A percentile compares a stretch with the other conserved stretches of the same genome.
These are phyloP conservation scores for Ferrisia virgata DNA, from an alignment of 2,888 invertebrate genomes.

Conservation along the genomic window DNA sequence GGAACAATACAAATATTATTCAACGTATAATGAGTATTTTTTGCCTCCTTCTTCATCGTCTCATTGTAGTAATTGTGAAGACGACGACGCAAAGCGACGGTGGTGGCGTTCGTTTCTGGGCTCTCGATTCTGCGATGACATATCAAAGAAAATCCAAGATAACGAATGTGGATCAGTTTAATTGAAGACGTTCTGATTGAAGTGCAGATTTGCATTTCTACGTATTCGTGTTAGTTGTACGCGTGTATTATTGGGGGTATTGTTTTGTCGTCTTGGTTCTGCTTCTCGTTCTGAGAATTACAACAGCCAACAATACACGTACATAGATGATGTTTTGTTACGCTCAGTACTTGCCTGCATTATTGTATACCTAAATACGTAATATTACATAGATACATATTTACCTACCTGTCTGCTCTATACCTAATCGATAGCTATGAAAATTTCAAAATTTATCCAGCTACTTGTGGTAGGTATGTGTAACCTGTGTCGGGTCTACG, in stretches of 20 bases:
- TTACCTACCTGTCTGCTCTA: too few species aligned
- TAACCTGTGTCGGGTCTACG: not conserved
- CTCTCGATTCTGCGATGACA: not conserved
- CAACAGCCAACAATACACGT: not conserved
- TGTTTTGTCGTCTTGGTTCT: not conserved
- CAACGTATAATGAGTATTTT: conserved; percentile 16
- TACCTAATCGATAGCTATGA: not conserved
- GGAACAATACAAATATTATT: conserved; percentile 23
- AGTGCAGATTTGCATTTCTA: conserved; percentile 2
- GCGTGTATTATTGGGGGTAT: not conserved
- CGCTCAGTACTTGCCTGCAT: not conserved
- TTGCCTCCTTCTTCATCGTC: not conserved
- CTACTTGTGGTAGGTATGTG: not conserved
- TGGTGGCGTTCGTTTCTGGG: not conserved
- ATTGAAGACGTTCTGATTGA: conserved; percentile 16
- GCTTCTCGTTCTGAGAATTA: not conserved
- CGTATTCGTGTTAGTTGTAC: not conserved
- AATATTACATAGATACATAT: too few species aligned
- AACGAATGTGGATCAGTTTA: conserved; percentile 20
- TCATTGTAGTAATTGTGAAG: too few species aligned
- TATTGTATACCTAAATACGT: too few species aligned
- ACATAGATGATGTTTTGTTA: not conserved
- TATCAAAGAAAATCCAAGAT: conserved; percentile 3
- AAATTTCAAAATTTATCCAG: not conserved
- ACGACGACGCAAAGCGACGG: too few species aligned